phyloP scores from a whole-genome alignment of 1,140 invertebrate genomes.

The Hyles vespertilio region DNA sequence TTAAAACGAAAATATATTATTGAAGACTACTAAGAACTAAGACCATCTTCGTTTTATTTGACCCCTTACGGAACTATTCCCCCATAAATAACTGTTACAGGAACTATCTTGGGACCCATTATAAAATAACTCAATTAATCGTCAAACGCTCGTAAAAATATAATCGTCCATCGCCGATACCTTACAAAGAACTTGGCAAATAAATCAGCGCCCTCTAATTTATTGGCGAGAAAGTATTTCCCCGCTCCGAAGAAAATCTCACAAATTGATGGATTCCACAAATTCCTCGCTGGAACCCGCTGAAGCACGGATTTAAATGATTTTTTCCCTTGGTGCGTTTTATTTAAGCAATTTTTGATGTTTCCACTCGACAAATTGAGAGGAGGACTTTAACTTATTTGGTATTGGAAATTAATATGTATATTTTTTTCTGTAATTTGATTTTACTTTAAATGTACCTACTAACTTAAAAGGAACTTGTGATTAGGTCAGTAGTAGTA shows the following conservation, averaged over 20 bases:
- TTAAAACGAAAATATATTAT: too few relatives aligned
- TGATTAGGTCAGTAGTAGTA: too few relatives aligned
- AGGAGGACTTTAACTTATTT: too few relatives aligned
- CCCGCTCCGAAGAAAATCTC: constrained; percentile 49
- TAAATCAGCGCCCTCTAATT: constrained; percentile 57
- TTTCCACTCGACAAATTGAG: constrained; percentile 8
- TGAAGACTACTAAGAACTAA: too few relatives aligned
- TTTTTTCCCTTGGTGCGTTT: constrained; percentile 29
- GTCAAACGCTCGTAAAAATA: constrained; percentile 3
- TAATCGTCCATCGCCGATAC: constrained; percentile 2
- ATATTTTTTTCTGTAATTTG: too few relatives aligned
- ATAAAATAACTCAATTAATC: constrained; percentile 10
- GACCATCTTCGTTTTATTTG: too few relatives aligned
- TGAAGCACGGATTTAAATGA: constrained; percentile 44
- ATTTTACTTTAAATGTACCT: too few relatives aligned
- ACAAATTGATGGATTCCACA: constrained; percentile 62
- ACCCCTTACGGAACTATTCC: too few relatives aligned
- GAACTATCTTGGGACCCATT: too few relatives aligned
- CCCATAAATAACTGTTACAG: too few relatives aligned
- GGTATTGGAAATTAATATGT: too few relatives aligned
- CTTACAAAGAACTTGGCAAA: constrained; percentile 50
- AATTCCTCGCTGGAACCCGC: constrained; percentile 44
- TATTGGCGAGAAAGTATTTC: constrained; percentile 51
- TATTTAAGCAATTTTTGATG: constrained; percentile 18
- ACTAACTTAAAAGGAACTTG: too few relatives aligned